A percentile compares a stretch with the other conserved stretches of the same genome.
phyloP scores from a whole-genome alignment of 2,113 vertebrate species.

The Strix uralensis region DNA sequence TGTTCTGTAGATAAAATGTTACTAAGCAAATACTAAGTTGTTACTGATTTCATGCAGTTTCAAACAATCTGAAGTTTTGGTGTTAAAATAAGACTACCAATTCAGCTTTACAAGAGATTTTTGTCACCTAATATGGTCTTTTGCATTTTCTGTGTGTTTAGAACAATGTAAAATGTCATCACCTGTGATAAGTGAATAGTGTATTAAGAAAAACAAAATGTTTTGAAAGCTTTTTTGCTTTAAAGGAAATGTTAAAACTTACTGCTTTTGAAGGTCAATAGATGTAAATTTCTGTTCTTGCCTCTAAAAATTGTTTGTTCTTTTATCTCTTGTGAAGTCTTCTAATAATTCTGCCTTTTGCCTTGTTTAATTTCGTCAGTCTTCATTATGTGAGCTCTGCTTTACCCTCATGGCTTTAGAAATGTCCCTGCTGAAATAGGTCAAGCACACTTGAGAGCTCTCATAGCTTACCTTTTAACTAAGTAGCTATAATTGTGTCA shows the following conservation, averaged over 20 bases:
- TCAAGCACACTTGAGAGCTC: background rate
- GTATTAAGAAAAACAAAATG: background rate
- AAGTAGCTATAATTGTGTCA: background rate
- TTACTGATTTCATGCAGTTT: background rate
- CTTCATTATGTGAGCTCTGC: background rate
- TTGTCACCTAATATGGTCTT: background rate
- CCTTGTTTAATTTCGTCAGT: background rate
- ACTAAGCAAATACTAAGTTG: background rate
- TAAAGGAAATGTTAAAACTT: background rate
- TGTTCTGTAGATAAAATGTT: background rate
- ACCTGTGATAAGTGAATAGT: background rate
- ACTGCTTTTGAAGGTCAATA: background rate
- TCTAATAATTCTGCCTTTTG: background rate
- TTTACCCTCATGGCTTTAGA: background rate
- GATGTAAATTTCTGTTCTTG: background rate
- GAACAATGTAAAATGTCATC: background rate
- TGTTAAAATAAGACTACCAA: background rate
- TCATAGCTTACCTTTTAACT: background rate
- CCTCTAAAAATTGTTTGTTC: background rate
- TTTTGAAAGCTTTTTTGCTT: background rate
- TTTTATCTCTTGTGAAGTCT: background rate
- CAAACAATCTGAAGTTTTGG: background rate
- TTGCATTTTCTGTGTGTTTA: background rate
- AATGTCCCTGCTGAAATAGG: background rate
- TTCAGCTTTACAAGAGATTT: background rate